Conservation (phyloP, 1,140 invertebrate species). For the Pseudomyrmex flavicornis region DNA sequence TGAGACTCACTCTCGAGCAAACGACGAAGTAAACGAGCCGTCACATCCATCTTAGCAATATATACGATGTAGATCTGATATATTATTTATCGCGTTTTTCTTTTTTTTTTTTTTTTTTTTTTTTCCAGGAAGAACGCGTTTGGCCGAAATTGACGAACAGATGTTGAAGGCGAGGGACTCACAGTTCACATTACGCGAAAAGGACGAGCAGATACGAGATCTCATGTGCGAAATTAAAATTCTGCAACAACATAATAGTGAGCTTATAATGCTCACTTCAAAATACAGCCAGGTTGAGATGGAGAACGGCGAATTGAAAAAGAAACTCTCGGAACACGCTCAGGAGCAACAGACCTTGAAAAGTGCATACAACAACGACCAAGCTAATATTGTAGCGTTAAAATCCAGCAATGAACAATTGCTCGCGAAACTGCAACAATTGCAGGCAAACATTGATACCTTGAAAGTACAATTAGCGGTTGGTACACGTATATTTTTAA, state of each 20-base stretch:
- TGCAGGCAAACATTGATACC: slow-evolving; percentile 80
- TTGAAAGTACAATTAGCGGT: slow-evolving; percentile 81
- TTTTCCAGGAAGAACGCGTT: slow-evolving; percentile 74
- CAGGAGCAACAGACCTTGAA: slow-evolving; percentile 75
- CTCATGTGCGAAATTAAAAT: slow-evolving; percentile 78
- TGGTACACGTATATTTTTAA: slow-evolving; percentile 51
- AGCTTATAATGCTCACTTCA: slow-evolving; percentile 76
- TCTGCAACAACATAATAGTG: slow-evolving; percentile 81
- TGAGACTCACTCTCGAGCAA: slow-evolving; percentile 77
- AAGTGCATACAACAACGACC: slow-evolving; percentile 75
- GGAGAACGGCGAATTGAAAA: slow-evolving; percentile 80
- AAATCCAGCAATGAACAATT: slow-evolving; percentile 79
- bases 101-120: slow-evolving; percentile 8
- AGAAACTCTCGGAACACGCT: slow-evolving; percentile 76
- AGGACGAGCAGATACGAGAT: slow-evolving; percentile 80
- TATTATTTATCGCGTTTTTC: background rate
- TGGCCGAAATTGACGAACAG: slow-evolving; percentile 75
- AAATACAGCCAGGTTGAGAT: slow-evolving; percentile 77
- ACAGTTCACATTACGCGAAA: slow-evolving; percentile 73
- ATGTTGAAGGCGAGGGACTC: slow-evolving; percentile 71
- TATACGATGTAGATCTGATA: background rate
- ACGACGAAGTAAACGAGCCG: slow-evolving; percentile 71
- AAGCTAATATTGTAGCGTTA: slow-evolving; percentile 75
- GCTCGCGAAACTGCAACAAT: slow-evolving; percentile 78
- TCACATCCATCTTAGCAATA: too few species aligned